Percentiles rank a stretch among this genome's conserved stretches.
Conservation (phyloP, 2,113 vertebrate species). For the Stigmatopora nigra region DNA sequence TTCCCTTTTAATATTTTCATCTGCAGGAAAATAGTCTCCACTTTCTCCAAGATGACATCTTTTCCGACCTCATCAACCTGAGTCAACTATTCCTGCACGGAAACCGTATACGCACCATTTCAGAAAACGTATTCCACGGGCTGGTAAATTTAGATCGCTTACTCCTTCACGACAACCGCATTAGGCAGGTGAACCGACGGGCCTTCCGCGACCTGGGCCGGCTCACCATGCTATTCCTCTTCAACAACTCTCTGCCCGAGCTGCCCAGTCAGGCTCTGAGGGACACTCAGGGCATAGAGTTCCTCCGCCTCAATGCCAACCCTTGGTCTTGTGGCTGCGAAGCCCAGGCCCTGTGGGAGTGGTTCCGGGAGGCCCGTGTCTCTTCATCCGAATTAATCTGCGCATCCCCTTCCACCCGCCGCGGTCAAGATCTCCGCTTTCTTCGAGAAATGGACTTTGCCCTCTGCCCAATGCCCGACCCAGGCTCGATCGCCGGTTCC, state of each 20-base stretch:
- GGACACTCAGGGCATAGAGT: conserved; percentile 83
- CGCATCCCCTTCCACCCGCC: conserved; percentile 75
- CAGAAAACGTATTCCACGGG: conserved; percentile 86
- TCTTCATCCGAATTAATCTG: conserved; percentile 88
- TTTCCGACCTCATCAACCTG: conserved; percentile 91
- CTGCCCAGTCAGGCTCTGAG: conserved; percentile 84
- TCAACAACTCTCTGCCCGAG: conserved; percentile 90
- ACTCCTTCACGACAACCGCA: conserved; percentile 88
- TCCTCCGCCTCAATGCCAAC: conserved; percentile 92
- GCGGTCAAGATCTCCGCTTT: conserved; percentile 82
- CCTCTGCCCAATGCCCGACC: conserved; percentile 76
- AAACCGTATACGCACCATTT: conserved; percentile 87
- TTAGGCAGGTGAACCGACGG: conserved; percentile 80
- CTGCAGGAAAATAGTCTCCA: conserved; percentile 86
- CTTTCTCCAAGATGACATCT: conserved; percentile 93
- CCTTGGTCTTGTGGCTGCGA: conserved; percentile 98
- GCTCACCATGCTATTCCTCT: conserved; percentile 95
- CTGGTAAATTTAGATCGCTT: conserved; percentile 89
- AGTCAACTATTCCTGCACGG: conserved; percentile 94
- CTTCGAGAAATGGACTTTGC: conserved; percentile 83
- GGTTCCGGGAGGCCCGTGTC: conserved; percentile 81
- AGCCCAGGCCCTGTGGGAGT: conserved; percentile 84
- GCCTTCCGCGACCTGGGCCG: conserved; percentile 84
- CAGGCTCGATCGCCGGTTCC: conserved; percentile 72
- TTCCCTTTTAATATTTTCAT: conserved; percentile 9